Evolutionary conservation across 1,140 invertebrate species (phyloP), one percentile per base, ranked within the genome.

Genomic region (Microplitis demolitor): DNA sequence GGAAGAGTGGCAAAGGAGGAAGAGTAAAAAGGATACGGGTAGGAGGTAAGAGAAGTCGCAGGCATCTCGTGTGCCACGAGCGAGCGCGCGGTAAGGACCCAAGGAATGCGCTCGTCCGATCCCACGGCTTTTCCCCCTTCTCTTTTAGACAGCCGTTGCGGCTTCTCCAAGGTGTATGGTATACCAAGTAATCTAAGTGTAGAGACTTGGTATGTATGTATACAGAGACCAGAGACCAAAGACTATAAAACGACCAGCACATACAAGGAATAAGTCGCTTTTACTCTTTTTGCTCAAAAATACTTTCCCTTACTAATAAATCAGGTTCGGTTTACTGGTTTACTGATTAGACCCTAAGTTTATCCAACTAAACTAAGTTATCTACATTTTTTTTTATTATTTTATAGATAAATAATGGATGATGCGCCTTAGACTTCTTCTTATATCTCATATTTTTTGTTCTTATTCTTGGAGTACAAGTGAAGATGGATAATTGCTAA

Each of bases 71-170:
- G 74, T 77, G 78, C 79, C 78, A 81, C 76, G 78, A 82, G 78
- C 75, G 72, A 66, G n/a, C 63, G 67, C 72, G 24, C n/a, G 74
- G 81, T 81, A 83, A 78, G 80, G 79, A 80, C 72, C 76, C 77
- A 74, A 84, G 83, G 83, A 85, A 85, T 85, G 83, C 79, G 80
- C 82, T 83, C 81, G 83, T 85, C 81, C 82, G 83, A 85, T 85
- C 83, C 82, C 83, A 85, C 83, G 83, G 82, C 81, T 84, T 80
- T 82, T 77, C 78, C 80, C 79, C 71, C 73, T 71, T 67, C 71
- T 76, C 76, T 69, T 66, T 6, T 66, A 69, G 73, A 69, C 70
- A 58, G 64, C 73, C 67, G 39, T 71, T 56, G 8, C 14, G 60
- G 45, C 51, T 56, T 53, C 35, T 16, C 39, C 63, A 50, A 45